A percentile compares a stretch with the other conserved stretches of the same genome.
Evolutionary conservation across 2,113 vertebrate species (phyloP).

Genomic region (Tautogolabrus adspersus): DNA sequence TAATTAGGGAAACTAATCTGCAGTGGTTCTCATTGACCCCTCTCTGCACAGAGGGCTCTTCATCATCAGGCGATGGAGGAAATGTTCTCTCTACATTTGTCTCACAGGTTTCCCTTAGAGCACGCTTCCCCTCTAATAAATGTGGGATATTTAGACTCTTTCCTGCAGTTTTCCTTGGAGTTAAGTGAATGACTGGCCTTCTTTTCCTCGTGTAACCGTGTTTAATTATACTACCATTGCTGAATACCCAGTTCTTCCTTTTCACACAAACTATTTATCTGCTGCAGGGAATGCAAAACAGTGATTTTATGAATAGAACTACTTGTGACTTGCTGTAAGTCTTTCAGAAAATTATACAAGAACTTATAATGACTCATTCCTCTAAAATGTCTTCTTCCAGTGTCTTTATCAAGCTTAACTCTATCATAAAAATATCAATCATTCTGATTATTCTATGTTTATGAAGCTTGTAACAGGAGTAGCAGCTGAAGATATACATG

Average conservation of each 20-base stretch:
- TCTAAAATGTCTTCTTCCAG: too few relatives aligned
- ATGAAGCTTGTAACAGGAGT: too few relatives aligned
- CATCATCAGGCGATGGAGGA: slow-evolving; percentile 4
- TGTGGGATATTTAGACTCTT: neutral
- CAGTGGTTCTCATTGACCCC: slow-evolving; percentile 28
- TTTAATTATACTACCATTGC: neutral
- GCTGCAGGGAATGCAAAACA: slow-evolving; percentile 4
- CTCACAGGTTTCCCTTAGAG: slow-evolving; percentile 13
- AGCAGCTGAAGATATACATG: too few relatives aligned
- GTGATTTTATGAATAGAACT: too few relatives aligned
- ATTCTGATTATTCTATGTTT: too few relatives aligned
- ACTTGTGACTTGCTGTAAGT: too few relatives aligned
- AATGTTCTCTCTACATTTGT: slow-evolving; percentile 12
- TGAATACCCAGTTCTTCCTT: neutral
- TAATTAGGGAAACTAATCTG: neutral
- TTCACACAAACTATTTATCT: neutral
- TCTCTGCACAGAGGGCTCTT: slow-evolving; percentile 39
- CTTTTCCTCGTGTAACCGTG: neutral
- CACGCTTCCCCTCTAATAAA: neutral
- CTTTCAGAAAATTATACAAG: too few relatives aligned
- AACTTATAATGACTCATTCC: too few relatives aligned
- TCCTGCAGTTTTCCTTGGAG: slow-evolving; percentile 1
- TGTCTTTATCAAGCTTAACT: too few relatives aligned
- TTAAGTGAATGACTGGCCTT: neutral
- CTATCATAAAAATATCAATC: too few relatives aligned